These are phyloP conservation scores for Charaxes varanes DNA, from an alignment of 1,140 invertebrate species.

Conservation along the genomic window DNA sequence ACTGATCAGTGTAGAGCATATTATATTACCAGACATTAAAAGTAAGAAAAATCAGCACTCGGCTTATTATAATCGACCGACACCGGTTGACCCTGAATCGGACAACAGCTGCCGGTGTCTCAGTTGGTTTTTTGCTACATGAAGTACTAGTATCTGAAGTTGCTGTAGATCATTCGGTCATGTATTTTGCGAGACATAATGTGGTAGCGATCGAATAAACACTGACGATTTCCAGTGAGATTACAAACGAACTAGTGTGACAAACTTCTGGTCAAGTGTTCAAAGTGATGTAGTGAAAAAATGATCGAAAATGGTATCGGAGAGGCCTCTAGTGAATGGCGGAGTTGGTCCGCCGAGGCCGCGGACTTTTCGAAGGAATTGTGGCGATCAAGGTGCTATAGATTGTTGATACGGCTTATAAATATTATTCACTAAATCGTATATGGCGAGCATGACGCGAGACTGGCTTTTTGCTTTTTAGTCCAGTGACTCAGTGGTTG, in stretches of 20 bases:
- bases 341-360: constrained; percentile 49
- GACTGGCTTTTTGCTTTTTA: constrained; percentile 15
- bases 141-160: constrained; percentile 23
- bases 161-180: constrained; percentile 22
- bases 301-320: constrained; percentile 69
- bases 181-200: constrained; percentile 9
- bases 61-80: constrained; percentile 29
- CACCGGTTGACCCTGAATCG: constrained; percentile 62
- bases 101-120: constrained; percentile 39
- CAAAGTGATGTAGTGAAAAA: constrained; percentile 38
- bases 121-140: constrained; percentile 36
- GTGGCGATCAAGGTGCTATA: constrained; percentile 70
- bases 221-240: constrained; percentile 17
- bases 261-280: constrained; percentile 33
- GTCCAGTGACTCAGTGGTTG: constrained; percentile 28
- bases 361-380: constrained; percentile 63
- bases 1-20: not conserved
- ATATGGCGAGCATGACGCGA: constrained; percentile 25
- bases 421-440: constrained; percentile 13
- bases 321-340: constrained; percentile 47
- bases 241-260: constrained; percentile 13
- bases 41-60: constrained; percentile 31
- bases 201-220: constrained; percentile 9
- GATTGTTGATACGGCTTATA: constrained; percentile 23
- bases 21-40: not conserved